Percentiles rank a stretch among this genome's conserved stretches.
Conservation (phyloP, 2,888 invertebrate species). For the Deladenus siricidicola region DNA sequence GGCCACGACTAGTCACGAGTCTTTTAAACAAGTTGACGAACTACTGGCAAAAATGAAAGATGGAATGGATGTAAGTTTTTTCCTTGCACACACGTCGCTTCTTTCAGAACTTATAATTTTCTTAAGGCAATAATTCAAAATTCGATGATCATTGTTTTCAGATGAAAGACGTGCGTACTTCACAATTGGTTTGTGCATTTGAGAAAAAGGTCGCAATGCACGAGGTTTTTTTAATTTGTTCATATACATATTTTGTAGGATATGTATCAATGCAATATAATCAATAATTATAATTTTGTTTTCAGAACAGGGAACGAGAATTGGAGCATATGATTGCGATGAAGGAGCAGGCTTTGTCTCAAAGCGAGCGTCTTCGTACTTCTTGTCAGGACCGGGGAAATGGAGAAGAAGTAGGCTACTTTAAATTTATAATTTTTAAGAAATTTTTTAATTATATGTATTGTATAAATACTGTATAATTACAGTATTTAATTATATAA, state of each 20-base stretch:
- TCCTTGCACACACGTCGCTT: too few relatives aligned
- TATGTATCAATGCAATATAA: background rate
- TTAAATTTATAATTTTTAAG: background rate
- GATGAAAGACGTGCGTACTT: conserved; percentile 34
- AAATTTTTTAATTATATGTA: background rate
- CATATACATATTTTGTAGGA: too few relatives aligned
- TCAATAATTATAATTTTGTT: background rate
- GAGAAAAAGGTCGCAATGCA: conserved; percentile 38
- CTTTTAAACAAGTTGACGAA: conserved; percentile 12
- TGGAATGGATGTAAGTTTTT: conserved; percentile 18
- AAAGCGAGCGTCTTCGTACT: conserved; percentile 54
- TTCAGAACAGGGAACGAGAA: conserved; percentile 49
- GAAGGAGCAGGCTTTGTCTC: conserved; percentile 54
- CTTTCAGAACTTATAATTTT: too few relatives aligned
- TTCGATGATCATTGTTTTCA: too few relatives aligned
- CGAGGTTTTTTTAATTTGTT: conserved; percentile 17
- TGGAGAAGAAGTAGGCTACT: conserved; percentile 4
- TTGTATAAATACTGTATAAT: background rate
- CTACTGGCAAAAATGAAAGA: conserved; percentile 16
- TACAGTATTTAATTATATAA: too few relatives aligned
- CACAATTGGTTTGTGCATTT: conserved; percentile 34
- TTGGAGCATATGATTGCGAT: conserved; percentile 55
- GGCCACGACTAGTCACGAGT: background rate
- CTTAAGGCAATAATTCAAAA: too few relatives aligned
- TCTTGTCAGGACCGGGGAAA: conserved; percentile 31